These are phyloP conservation scores for Ceyx melanurus DNA, from an alignment of 2,113 vertebrate genomes.

Conservation along the genomic window DNA sequence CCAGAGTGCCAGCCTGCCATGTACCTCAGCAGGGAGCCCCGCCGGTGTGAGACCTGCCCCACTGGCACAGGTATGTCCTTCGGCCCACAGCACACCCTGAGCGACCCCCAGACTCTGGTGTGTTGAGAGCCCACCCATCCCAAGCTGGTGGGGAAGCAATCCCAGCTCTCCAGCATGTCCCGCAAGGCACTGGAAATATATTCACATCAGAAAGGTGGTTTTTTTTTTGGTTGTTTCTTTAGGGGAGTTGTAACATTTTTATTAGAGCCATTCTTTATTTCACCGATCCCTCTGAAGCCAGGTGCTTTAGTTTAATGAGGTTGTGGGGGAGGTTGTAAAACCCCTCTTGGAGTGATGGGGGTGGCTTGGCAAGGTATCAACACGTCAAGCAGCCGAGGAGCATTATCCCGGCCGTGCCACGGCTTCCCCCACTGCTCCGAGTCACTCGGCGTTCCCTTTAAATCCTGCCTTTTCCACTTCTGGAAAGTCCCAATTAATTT, in stretches of 20 bases:
- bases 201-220: neutral
- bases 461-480: neutral
- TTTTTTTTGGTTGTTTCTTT: neutral
- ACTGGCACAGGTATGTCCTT: slow-evolving; percentile 77
- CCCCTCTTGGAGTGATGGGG: neutral
- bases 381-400: neutral
- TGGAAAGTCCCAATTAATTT: slow-evolving; percentile 8
- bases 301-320: slow-evolving; percentile 62
- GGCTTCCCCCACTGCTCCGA: accelerated
- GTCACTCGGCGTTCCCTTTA: neutral
- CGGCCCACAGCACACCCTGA: accelerated
- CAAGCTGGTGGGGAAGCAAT: neutral
- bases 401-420: accelerated
- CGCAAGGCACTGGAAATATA: neutral
- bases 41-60: slow-evolving; percentile 83
- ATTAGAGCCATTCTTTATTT: slow-evolving; percentile 53
- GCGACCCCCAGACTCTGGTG: neutral
- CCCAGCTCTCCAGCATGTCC: neutral
- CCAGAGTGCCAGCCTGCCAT: slow-evolving; percentile 84
- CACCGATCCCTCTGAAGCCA: neutral
- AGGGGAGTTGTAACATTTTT: slow-evolving; percentile 54
- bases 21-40: slow-evolving; percentile 83
- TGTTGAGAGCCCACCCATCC: neutral
- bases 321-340: slow-evolving; percentile 39
- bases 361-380: neutral